Base-by-base conservation (phyloP, 2,888 invertebrate genomes). In the Drosophila ustulata region DNA sequence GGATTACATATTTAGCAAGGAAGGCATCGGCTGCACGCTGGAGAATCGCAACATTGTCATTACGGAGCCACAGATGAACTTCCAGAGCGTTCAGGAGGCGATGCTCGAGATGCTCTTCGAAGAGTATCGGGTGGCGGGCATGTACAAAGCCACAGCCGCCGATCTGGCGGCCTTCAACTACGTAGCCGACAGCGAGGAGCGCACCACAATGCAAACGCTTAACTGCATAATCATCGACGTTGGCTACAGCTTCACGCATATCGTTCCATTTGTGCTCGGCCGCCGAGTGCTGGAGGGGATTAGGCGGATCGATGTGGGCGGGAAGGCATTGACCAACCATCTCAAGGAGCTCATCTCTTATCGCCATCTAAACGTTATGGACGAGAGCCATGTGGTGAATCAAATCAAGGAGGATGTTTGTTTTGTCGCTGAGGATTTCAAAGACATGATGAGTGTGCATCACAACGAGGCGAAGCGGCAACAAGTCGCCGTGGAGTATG, bases 401-500 rank as follows among this genome's bases (percentile, higher is more conserved):
- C 99, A 99, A 93, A 97, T 96, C 0, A 99, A 99, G 92, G 99
- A 99, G 93, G 99, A 99, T 91, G 95, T 97, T 0, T 99, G 99
- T 91, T 99, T 95, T 93, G 98, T 99, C 0, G 96, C 98, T 0
- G 93, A 94, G 78, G 94, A 99, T 90, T 98, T 98, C 87, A 94
- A 94, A 85, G 93, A 93, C 23, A 98, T 98, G 82, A 95, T 98
- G 95, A 94, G 94, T 64, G 94, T 94, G 50, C 95, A 96, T 18
- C 93, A 93, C 71, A 92, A 92, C 61, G 93, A 94, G 91, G 93
- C 93, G 18, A 92, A 94, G 34, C 94, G 94, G 39, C 96, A 96
- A 89, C 94, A 95, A 4, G 96, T 98, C 61, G 94, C 95, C 3
- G 94, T 96, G 78, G 99, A 99, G 90, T 99, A 99, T 91, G 96